These are phyloP conservation scores for Iphiclides podalirius DNA, from an alignment of 2,888 invertebrate genomes.

Conservation along the genomic window DNA sequence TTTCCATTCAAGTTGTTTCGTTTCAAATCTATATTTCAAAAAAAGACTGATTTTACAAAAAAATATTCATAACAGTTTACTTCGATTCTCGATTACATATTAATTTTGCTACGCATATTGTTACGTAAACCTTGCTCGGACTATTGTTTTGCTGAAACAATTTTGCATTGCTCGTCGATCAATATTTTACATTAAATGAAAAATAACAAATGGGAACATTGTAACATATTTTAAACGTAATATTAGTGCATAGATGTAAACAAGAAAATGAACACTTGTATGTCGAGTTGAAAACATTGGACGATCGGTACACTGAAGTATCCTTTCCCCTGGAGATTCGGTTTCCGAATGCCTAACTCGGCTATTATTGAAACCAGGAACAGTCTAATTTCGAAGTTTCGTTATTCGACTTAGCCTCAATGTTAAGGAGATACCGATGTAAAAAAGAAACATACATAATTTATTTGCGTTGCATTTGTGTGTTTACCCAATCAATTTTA, in stretches of 20 bases:
- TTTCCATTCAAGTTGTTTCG: conserved; percentile 20
- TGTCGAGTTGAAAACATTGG: conserved; percentile 71
- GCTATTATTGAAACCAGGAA: conserved; percentile 18
- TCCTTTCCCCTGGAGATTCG: conserved; percentile 63
- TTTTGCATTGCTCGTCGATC: conserved; percentile 41
- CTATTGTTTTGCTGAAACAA: conserved; percentile 29
- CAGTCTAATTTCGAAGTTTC: conserved; percentile 2
- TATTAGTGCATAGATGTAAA: conserved; percentile 73
- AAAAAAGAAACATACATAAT: conserved; percentile 7
- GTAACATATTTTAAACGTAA: conserved; percentile 79
- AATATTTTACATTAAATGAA: conserved; percentile 50
- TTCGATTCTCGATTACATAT: conserved; percentile 17
- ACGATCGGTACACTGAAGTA: conserved; percentile 60
- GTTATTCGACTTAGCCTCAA: conserved; percentile 6
- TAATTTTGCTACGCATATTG: conserved; percentile 26
- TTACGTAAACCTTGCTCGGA: conserved; percentile 26
- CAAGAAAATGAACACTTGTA: conserved; percentile 46
- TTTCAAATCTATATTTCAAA: conserved; percentile 28
- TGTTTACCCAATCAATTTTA: conserved; percentile 49
- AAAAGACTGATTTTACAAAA: conserved; percentile 26
- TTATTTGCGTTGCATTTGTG: conserved; percentile 32
- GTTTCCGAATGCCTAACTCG: conserved; percentile 26
- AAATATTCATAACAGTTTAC: conserved; percentile 21
- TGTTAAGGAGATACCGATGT: background rate
- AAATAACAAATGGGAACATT: conserved; percentile 79